phyloP scores from a whole-genome alignment of 1,140 invertebrate species.

The Physella acuta region DNA sequence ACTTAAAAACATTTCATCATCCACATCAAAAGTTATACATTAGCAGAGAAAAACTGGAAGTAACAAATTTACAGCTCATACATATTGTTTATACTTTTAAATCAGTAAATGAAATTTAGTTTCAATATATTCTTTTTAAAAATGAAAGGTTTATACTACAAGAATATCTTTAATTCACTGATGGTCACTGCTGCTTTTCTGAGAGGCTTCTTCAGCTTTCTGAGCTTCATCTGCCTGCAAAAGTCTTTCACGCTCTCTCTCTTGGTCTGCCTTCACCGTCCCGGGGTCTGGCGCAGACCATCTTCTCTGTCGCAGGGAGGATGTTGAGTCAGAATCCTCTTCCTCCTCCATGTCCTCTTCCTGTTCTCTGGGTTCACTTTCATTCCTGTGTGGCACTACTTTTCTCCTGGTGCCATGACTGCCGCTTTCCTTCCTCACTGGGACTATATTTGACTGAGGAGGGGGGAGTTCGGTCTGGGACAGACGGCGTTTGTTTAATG shows the following conservation, averaged over 20 bases:
- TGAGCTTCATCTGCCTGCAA: neutral
- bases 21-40: no score
- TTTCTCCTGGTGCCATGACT: conserved; percentile 9
- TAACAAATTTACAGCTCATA: no score
- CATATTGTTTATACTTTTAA: no score
- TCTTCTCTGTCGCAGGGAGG: conserved; percentile 46
- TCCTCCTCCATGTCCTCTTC: neutral
- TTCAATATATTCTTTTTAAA: neutral
- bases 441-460: conserved; percentile 22
- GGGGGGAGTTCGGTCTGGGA: conserved; percentile 22
- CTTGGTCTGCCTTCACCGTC: conserved; percentile 23
- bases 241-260: conserved; percentile 23
- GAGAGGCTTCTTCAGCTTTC: conserved; percentile 3
- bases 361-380: conserved; percentile 7
- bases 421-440: conserved; percentile 17
- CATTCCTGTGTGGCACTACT: conserved; percentile 21
- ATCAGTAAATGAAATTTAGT: neutral
- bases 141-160: no score
- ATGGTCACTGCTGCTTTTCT: neutral
- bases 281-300: conserved; percentile 51
- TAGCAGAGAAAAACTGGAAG: no score
- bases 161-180: no score
- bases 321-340: conserved; percentile 7
- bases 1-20: no score
- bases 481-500: conserved; percentile 2